phyloP scores from a whole-genome alignment of 1,140 invertebrate species.

The Magallana gigas region DNA sequence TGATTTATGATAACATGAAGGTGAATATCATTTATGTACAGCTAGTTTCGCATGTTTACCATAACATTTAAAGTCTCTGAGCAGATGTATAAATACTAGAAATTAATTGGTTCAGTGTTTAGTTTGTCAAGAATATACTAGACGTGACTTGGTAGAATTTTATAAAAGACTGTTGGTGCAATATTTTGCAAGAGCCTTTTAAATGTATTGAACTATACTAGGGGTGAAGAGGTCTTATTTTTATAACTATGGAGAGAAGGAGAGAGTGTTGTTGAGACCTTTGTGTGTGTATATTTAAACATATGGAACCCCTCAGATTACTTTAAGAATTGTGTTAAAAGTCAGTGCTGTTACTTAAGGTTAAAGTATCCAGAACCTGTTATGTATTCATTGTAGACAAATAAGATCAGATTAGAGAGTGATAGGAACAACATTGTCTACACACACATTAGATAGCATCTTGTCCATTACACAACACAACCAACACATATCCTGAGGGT shows the following conservation, averaged over 20 bases:
- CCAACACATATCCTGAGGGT: neutral
- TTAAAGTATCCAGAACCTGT: neutral
- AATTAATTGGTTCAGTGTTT: no score
- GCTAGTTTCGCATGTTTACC: neutral
- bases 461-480: constrained; percentile 17
- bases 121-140: no score
- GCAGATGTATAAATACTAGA: neutral
- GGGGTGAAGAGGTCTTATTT: no score
- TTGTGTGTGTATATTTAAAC: constrained; percentile 7
- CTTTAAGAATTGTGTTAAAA: neutral
- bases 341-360: constrained; percentile 6
- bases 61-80: neutral
- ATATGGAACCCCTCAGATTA: neutral
- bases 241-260: no score
- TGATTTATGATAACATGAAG: neutral
- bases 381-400: constrained; percentile 24
- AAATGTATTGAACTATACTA: no score
- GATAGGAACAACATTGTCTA: constrained; percentile 23
- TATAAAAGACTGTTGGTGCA: no score
- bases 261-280: no score
- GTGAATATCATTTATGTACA: neutral
- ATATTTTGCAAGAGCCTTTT: no score
- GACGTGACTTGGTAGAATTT: no score
- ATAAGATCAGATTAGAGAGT: constrained; percentile 28
- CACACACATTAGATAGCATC: constrained; percentile 18